These are phyloP conservation scores for Xiphophorus birchmanni DNA, from an alignment of 2,797 vertebrate species.

Conservation along the genomic window DNA sequence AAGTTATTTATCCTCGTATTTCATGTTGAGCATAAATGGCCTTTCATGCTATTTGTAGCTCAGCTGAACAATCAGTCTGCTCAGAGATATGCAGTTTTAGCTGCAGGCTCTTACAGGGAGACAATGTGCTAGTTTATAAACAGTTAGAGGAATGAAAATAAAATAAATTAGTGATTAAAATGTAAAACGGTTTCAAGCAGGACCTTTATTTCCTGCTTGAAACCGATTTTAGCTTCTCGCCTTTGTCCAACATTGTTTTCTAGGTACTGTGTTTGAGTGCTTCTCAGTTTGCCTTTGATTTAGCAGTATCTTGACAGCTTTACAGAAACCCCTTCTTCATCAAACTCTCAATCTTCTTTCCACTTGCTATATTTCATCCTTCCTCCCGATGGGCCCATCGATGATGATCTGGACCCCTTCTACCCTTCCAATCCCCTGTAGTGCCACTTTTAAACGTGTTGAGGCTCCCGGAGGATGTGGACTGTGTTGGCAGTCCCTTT, in stretches of 20 bases:
- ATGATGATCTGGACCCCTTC: slow-evolving; percentile 36
- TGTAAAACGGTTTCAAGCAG: not conserved
- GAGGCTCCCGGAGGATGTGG: slow-evolving; percentile 60
- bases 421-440: slow-evolving; percentile 39
- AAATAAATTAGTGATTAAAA: not conserved
- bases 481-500: slow-evolving; percentile 54
- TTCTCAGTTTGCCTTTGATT: slow-evolving; percentile 13
- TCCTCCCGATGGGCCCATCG: slow-evolving; percentile 49
- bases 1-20: not conserved
- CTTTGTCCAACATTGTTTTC: not conserved
- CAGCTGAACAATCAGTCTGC: not conserved
- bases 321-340: slow-evolving; percentile 33
- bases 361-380: slow-evolving; percentile 34
- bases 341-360: slow-evolving; percentile 30
- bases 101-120: not conserved
- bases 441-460: slow-evolving; percentile 61
- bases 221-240: not conserved
- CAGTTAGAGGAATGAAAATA: not conserved
- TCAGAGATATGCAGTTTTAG: not conserved
- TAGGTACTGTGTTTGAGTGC: not conserved
- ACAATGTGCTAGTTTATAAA: not conserved
- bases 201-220: not conserved
- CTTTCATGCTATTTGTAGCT: not conserved
- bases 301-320: slow-evolving; percentile 8
- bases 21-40: not conserved